Evolutionary conservation across 2,113 vertebrate genomes (phyloP).

Genomic region (Platichthys flesus): DNA sequence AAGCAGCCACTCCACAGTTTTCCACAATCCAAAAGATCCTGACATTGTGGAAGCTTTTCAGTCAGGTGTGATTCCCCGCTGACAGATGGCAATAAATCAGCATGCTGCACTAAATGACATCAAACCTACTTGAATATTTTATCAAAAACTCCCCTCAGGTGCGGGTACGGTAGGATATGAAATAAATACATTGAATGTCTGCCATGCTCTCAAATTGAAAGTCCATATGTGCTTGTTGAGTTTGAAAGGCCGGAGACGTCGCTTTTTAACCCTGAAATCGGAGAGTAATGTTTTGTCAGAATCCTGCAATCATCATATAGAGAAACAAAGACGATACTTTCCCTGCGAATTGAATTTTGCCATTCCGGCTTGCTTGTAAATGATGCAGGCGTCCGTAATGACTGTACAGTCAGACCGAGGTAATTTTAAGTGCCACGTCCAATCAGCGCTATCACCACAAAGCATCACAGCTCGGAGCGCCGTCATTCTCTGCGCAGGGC

Average conservation of each 20-base stretch:
- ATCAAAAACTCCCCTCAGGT: background rate
- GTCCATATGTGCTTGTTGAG: slow-evolving; percentile 42
- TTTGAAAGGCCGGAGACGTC: slow-evolving; percentile 12
- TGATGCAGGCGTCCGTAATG: slow-evolving; percentile 71
- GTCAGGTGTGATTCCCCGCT: slow-evolving; percentile 44
- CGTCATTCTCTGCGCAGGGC: slow-evolving; percentile 36
- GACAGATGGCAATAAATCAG: slow-evolving; percentile 42
- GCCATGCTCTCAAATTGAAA: slow-evolving; percentile 33
- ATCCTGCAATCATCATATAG: slow-evolving; percentile 60
- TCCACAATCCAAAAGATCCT: slow-evolving; percentile 20
- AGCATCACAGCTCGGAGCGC: slow-evolving; percentile 62
- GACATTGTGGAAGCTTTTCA: slow-evolving; percentile 20
- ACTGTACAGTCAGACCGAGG: slow-evolving; percentile 62
- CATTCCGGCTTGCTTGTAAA: slow-evolving; percentile 67
- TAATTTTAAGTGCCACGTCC: slow-evolving; percentile 74
- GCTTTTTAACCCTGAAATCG: slow-evolving; percentile 59
- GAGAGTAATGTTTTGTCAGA: slow-evolving; percentile 65
- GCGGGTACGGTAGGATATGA: slow-evolving; percentile 5
- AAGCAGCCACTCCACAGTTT: slow-evolving; percentile 47
- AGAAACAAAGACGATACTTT: slow-evolving; percentile 76
- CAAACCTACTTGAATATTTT: background rate
- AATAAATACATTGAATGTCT: slow-evolving; percentile 21
- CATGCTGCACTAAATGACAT: background rate
- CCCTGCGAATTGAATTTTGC: slow-evolving; percentile 65
- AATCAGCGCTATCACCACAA: slow-evolving; percentile 74